Conservation (phyloP, 2,888 invertebrate species). For the Leptinotarsa tumamoca region DNA sequence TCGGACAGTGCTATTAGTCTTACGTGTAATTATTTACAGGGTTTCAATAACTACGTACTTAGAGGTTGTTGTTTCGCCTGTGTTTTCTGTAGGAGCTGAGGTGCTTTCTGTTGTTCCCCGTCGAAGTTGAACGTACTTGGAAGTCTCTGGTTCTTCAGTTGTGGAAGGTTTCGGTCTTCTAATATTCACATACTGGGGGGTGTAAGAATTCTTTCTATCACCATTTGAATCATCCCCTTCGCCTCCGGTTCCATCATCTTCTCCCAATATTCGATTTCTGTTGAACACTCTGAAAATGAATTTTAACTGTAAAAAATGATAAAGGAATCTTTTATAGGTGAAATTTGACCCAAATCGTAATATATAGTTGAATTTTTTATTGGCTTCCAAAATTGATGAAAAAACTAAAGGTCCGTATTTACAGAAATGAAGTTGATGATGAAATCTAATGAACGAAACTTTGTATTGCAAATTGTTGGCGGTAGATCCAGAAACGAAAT, state of each 20-base stretch:
- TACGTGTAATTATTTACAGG: too few species aligned
- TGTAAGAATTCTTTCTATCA: constrained; percentile 39
- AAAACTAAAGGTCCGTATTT: too few species aligned
- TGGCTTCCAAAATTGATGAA: too few species aligned
- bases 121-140: constrained; percentile 51
- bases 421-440: too few species aligned
- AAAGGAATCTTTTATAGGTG: too few species aligned
- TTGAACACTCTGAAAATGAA: constrained; percentile 42
- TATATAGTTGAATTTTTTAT: too few species aligned
- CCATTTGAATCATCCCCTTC: constrained; percentile 28
- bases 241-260: constrained; percentile 46
- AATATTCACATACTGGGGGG: constrained; percentile 78
- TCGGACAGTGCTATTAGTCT: too few species aligned
- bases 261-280: constrained; percentile 57
- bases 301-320: background rate
- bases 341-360: too few species aligned
- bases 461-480: too few species aligned
- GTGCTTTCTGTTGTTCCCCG: constrained; percentile 48
- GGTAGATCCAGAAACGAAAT: too few species aligned
- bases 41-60: constrained; percentile 22
- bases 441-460: too few species aligned
- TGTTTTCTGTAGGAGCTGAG: constrained; percentile 37
- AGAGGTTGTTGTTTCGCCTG: constrained; percentile 28
- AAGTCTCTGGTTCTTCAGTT: constrained; percentile 53
- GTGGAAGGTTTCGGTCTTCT: constrained; percentile 73